A percentile compares a stretch with the other conserved stretches of the same genome.
These are phyloP conservation scores for Anoplopoma fimbria DNA, from an alignment of 2,113 vertebrate species.

Conservation along the genomic window DNA sequence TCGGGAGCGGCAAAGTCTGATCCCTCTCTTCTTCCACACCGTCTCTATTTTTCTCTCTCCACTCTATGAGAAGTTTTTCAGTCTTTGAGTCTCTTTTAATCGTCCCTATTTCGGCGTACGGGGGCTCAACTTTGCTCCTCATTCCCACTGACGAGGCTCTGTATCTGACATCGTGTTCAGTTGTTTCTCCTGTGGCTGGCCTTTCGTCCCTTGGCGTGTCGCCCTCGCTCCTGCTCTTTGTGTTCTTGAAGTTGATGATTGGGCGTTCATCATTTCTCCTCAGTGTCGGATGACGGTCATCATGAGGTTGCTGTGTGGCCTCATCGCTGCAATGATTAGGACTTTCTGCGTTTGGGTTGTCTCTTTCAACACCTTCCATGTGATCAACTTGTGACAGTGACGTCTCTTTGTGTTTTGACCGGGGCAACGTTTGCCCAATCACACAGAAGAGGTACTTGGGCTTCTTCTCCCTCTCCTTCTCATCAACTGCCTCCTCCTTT, in stretches of 20 bases:
- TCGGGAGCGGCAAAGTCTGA: neutral
- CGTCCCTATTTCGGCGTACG: slow-evolving; percentile 5
- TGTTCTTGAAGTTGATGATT: slow-evolving; percentile 7
- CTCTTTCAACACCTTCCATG: slow-evolving; percentile 34
- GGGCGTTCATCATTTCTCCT: slow-evolving; percentile 18
- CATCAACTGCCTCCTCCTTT: slow-evolving; percentile 27
- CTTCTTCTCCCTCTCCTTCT: slow-evolving; percentile 24
- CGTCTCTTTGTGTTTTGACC: slow-evolving; percentile 26
- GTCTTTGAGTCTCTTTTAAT: slow-evolving; percentile 69
- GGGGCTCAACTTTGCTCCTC: slow-evolving; percentile 33
- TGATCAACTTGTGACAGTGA: slow-evolving; percentile 44
- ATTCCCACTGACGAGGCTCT: neutral
- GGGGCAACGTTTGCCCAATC: slow-evolving; percentile 67
- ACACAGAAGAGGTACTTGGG: slow-evolving; percentile 62
- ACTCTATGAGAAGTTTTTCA: slow-evolving; percentile 73
- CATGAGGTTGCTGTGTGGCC: slow-evolving; percentile 7
- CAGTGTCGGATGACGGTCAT: no score
- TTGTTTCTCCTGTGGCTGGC: neutral
- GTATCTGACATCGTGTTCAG: neutral
- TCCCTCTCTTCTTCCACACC: neutral
- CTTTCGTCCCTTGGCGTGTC: neutral
- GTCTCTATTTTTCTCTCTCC: slow-evolving; percentile 66
- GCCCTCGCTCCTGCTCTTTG: neutral
- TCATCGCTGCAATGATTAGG: slow-evolving; percentile 16
- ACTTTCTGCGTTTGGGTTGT: slow-evolving; percentile 33